These are phyloP conservation scores for Arothron firmamentum DNA, from an alignment of 2,113 vertebrate genomes.

Conservation along the genomic window DNA sequence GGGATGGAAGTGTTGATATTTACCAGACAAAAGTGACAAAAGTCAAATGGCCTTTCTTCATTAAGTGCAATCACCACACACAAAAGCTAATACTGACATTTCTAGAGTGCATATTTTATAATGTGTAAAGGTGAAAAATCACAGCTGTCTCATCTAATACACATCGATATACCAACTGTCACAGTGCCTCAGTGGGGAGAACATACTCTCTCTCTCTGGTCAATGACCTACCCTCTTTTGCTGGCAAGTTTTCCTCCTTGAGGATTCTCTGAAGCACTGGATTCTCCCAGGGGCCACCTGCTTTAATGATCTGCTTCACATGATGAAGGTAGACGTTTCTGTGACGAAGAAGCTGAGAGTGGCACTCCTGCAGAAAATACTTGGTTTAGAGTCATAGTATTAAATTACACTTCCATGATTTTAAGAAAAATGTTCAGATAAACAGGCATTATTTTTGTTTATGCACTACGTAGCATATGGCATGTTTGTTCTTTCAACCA, in stretches of 20 bases:
- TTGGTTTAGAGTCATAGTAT: not conserved
- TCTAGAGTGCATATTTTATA: too few relatives aligned
- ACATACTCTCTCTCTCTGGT: not conserved
- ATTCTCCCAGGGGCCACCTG: conserved; percentile 94
- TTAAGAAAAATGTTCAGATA: not conserved
- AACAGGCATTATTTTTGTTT: not conserved
- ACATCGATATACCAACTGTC: not conserved
- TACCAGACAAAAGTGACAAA: too few relatives aligned
- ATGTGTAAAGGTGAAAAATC: too few relatives aligned
- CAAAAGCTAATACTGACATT: too few relatives aligned
- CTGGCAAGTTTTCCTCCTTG: conserved; percentile 80
- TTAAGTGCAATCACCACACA: too few relatives aligned
- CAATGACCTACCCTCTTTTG: conserved; percentile 74
- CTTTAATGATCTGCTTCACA: conserved; percentile 88
- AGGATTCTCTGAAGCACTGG: conserved; percentile 89
- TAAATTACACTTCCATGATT: not conserved
- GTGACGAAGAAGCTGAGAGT: conserved; percentile 84
- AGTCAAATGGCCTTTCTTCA: too few relatives aligned
- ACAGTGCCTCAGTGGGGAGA: not conserved
- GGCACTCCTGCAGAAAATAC: conserved; percentile 80
- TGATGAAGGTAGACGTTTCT: conserved; percentile 89
- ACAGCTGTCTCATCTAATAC: too few relatives aligned
- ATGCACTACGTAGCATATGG: too few relatives aligned
- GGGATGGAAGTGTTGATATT: too few relatives aligned
- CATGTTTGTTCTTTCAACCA: too few relatives aligned